Percentiles rank a stretch among this genome's conserved stretches.
phyloP scores from a whole-genome alignment of 1,140 invertebrate genomes.

The Lutraria rhynchaena region DNA sequence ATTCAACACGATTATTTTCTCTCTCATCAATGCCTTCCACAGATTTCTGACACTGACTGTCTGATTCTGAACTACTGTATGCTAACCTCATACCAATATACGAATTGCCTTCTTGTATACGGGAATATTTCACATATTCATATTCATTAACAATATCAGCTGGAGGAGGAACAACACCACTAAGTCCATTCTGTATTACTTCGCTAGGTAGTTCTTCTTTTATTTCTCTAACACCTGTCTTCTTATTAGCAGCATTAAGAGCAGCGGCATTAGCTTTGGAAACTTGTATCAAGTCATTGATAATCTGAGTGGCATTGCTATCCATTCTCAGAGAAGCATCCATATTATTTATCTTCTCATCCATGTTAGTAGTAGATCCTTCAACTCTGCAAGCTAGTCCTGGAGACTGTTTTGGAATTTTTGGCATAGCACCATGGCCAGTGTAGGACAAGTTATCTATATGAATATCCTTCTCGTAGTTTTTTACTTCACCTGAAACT shows the following conservation, averaged over 20 bases:
- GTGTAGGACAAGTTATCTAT: conserved; percentile 63
- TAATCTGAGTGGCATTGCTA: conserved; percentile 54
- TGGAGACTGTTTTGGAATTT: conserved; percentile 80
- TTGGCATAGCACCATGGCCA: conserved; percentile 74
- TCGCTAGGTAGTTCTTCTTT: conserved; percentile 4
- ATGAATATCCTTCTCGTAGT: conserved; percentile 74
- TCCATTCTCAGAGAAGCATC: conserved; percentile 31
- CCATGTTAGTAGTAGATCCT: conserved; percentile 39
- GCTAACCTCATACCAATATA: conserved; percentile 91
- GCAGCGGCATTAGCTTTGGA: conserved; percentile 53
- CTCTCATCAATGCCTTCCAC: conserved; percentile 60
- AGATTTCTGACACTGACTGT: conserved; percentile 40
- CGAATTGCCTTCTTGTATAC: conserved; percentile 88
- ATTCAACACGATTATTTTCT: conserved; percentile 68
- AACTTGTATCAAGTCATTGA: conserved; percentile 54
- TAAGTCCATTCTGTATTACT: conserved; percentile 7
- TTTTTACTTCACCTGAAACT: conserved; percentile 76
- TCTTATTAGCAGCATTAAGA: conserved; percentile 37
- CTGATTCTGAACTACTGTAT: conserved; percentile 77
- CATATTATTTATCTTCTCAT: conserved; percentile 4
- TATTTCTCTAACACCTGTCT: neutral
- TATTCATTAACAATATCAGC: conserved; percentile 79
- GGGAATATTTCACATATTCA: conserved; percentile 91
- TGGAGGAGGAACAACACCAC: neutral
- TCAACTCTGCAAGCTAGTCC: conserved; percentile 79